phyloP scores from a whole-genome alignment of 2,888 invertebrate species.

The Petrolisthes cinctipes region DNA sequence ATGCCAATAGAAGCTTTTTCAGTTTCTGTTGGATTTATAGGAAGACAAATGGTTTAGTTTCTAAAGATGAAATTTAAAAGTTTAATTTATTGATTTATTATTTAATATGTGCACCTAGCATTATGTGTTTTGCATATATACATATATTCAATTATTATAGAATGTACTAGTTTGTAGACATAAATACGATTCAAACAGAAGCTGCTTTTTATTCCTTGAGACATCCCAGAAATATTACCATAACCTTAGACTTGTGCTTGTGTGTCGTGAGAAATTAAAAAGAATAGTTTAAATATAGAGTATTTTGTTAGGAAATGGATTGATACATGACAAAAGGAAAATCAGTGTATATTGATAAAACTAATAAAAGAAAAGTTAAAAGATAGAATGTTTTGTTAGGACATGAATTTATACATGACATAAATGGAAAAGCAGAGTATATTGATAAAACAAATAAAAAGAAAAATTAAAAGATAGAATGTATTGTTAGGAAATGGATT shows the following conservation, averaged over 20 bases:
- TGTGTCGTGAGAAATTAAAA: no score
- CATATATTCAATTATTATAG: conserved; percentile 65
- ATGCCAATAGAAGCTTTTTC: conserved; percentile 64
- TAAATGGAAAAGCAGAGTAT: neutral
- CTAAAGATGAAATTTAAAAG: conserved; percentile 62
- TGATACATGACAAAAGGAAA: no score
- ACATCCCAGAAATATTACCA: neutral
- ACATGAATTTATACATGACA: no score
- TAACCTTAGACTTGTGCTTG: neutral
- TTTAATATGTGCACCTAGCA: conserved; percentile 64
- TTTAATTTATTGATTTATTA: conserved; percentile 64
- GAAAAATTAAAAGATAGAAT: no score
- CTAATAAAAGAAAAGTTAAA: no score
- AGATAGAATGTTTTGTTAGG: no score
- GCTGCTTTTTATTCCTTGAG: conserved; percentile 10
- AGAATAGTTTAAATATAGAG: no score
- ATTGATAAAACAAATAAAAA: no score
- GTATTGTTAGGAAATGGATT: no score
- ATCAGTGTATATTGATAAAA: no score
- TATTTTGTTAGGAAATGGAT: no score
- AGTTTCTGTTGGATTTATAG: conserved; percentile 61
- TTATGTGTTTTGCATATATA: conserved; percentile 65
- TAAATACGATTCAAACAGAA: conserved; percentile 61
- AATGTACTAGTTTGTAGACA: conserved; percentile 65
- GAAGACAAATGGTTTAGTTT: conserved; percentile 64